Conservation (phyloP, 2,888 invertebrate species). For the Dioctria linearis region DNA sequence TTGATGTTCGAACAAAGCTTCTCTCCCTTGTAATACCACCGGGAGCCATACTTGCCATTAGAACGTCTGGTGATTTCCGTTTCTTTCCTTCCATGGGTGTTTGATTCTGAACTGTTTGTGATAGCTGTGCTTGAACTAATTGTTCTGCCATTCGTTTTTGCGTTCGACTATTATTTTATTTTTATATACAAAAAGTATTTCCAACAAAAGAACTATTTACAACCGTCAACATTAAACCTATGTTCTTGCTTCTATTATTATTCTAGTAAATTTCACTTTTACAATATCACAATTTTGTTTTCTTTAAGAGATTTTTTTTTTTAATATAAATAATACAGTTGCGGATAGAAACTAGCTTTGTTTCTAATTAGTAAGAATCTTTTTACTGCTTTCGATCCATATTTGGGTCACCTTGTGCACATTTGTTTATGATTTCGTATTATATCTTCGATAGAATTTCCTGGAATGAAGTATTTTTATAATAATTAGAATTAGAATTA, state of each 20-base stretch:
- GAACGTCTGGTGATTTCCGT: constrained; percentile 69
- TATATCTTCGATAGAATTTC: background rate
- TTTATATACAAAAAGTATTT: constrained; percentile 35
- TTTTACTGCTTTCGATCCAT: background rate
- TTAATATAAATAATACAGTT: constrained; percentile 43
- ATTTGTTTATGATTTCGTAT: background rate
- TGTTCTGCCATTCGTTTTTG: constrained; percentile 67
- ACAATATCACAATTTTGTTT: constrained; percentile 45
- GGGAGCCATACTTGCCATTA: constrained; percentile 64
- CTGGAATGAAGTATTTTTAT: background rate
- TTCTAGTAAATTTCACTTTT: constrained; percentile 47
- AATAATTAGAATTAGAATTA: too few species aligned
- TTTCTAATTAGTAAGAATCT: background rate
- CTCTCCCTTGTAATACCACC: constrained; percentile 78
- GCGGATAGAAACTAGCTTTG: background rate
- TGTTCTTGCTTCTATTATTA: constrained; percentile 30
- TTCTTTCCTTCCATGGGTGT: constrained; percentile 67
- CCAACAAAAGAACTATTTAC: constrained; percentile 43
- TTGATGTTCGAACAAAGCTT: constrained; percentile 77
- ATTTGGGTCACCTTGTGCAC: background rate
- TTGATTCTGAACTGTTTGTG: constrained; percentile 64
- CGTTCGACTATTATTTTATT: constrained; percentile 21
- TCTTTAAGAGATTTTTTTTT: constrained; percentile 23
- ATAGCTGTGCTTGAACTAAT: constrained; percentile 65
- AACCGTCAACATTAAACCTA: constrained; percentile 38